Conservation (phyloP, 2,113 vertebrate species). For the Plectropomus leopardus region DNA sequence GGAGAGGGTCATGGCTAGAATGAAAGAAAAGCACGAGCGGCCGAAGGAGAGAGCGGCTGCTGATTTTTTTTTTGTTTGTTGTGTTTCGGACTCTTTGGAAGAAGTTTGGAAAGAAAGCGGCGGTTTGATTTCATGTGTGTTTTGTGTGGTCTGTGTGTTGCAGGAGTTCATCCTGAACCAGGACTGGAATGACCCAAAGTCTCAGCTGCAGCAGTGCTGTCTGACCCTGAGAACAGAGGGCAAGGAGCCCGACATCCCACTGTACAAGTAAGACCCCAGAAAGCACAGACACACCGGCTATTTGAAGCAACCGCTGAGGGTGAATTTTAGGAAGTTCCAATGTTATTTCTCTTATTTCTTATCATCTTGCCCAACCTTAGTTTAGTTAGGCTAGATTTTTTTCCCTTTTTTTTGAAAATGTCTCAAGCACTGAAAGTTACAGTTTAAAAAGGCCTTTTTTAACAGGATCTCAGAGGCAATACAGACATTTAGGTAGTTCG, state of each 20-base stretch:
- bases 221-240: constrained; percentile 97
- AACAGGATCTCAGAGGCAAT: too few relatives aligned
- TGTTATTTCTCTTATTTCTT: too few relatives aligned
- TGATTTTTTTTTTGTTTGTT: constrained; percentile 12
- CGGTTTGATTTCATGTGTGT: constrained; percentile 7
- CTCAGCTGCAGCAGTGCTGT: constrained; percentile 98
- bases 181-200: constrained; percentile 99
- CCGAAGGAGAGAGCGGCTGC: background rate
- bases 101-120: background rate
- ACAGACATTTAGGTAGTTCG: background rate
- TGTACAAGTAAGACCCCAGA: constrained; percentile 93
- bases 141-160: constrained; percentile 40
- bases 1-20: constrained; percentile 45
- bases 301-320: background rate
- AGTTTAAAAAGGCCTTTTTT: too few relatives aligned
- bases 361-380: too few relatives aligned
- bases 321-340: background rate
- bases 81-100: constrained; percentile 3
- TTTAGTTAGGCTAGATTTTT: background rate
- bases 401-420: too few relatives aligned
- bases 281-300: background rate
- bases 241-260: constrained; percentile 97
- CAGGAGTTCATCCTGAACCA: constrained; percentile 99
- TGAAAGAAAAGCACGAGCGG: constrained; percentile 72
- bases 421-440: too few relatives aligned